A percentile compares a stretch with the other conserved stretches of the same genome.
These are phyloP conservation scores for Xestia c-nigrum DNA, from an alignment of 2,888 invertebrate genomes.

Conservation along the genomic window DNA sequence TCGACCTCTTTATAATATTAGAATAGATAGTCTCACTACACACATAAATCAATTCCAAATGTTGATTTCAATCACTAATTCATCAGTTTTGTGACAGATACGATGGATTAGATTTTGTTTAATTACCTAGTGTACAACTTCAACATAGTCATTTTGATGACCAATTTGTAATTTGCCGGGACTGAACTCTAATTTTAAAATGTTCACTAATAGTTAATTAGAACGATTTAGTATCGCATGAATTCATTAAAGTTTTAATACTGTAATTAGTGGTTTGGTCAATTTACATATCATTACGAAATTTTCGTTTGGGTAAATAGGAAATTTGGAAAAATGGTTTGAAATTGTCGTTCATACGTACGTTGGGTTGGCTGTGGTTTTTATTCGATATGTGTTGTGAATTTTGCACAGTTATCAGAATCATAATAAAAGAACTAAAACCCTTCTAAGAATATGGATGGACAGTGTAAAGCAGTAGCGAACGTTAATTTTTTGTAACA, in stretches of 20 bases:
- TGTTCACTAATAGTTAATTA: constrained; percentile 49
- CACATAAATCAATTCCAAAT: not conserved
- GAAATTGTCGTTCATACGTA: constrained; percentile 7
- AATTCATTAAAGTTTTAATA: constrained; percentile 36
- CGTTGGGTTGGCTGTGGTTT: no score
- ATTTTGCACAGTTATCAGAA: not conserved
- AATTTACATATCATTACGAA: constrained; percentile 61
- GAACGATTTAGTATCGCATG: constrained; percentile 40
- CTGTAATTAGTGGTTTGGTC: constrained; percentile 44
- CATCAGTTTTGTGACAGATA: constrained; percentile 12
- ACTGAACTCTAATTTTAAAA: constrained; percentile 42
- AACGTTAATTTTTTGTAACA: no score
- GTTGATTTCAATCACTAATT: constrained; percentile 30
- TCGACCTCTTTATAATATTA: no score
- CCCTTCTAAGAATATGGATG: not conserved
- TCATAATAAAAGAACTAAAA: not conserved
- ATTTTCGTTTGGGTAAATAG: constrained; percentile 27
- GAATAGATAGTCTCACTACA: not conserved
- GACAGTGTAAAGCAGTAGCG: no score
- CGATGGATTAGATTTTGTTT: constrained; percentile 25
- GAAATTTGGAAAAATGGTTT: constrained; percentile 13
- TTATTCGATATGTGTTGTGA: not conserved
- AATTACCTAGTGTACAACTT: constrained; percentile 28
- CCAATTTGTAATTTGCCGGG: constrained; percentile 35
- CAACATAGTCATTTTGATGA: constrained; percentile 25